Percentiles rank a stretch among this genome's conserved stretches.
Conservation (phyloP, 2,113 vertebrate species). For the Thalassarche chlororhynchos region DNA sequence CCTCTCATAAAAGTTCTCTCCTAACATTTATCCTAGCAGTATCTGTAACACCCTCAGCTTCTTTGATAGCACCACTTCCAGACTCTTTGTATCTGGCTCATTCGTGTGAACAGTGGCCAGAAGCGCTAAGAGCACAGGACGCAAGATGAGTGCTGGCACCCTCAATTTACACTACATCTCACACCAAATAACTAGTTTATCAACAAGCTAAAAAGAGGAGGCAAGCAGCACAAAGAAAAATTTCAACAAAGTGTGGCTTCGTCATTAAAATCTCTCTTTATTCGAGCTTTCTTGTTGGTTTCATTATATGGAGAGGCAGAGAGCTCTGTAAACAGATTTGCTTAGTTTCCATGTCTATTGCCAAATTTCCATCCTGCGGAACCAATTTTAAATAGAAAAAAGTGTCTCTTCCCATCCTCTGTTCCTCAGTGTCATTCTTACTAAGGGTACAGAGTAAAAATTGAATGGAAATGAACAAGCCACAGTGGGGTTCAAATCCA, state of each 20-base stretch:
- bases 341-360: slow-evolving; percentile 66
- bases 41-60: not conserved
- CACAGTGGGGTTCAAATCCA: slow-evolving; percentile 34
- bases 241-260: not conserved
- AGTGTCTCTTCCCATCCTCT: slow-evolving; percentile 30
- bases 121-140: not conserved
- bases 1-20: not conserved
- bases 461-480: slow-evolving; percentile 41
- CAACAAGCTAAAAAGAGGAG: not conserved
- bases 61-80: not conserved
- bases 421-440: slow-evolving; percentile 35
- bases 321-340: slow-evolving; percentile 68
- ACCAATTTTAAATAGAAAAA: slow-evolving; percentile 64
- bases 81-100: not conserved
- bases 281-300: slow-evolving; percentile 33
- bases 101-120: not conserved
- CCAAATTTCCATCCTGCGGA: slow-evolving; percentile 75
- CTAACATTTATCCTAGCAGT: not conserved
- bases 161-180: not conserved
- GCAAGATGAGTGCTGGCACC: not conserved
- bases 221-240: slow-evolving; percentile 14
- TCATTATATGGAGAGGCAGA: slow-evolving; percentile 49
- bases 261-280: not conserved
- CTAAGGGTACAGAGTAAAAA: slow-evolving; percentile 27
- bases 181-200: not conserved